Base-by-base conservation (phyloP, 2,797 vertebrate species). In the Rousettus madagascariensis region DNA sequence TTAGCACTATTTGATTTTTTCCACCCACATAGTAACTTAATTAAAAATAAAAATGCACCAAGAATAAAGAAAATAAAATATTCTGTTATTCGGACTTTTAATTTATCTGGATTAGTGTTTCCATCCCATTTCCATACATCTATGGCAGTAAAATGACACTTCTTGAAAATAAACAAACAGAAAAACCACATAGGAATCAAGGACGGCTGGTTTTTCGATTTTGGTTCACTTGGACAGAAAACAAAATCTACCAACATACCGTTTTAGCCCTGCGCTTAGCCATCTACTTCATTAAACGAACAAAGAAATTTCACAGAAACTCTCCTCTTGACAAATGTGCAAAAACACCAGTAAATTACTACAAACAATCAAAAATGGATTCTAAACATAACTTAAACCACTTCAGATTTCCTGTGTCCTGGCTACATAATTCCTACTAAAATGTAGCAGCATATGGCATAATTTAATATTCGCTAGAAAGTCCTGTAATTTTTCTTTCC, bases 191-290 rank as follows among this genome's bases (percentile, higher is more conserved):
- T 0, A 55, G n/a, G 8, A 94, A 77, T 83, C 24, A 57, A 93
- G 28, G 24, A 53, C 30, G 38, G 69, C 3, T 33, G 9, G 13
- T 33, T 77, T 79, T 82, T 20, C 17, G 17, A 79, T 46, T 77
- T 89, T 75, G 13, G 17, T 79, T 91, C 49, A 84, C 7, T 91
- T 90, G 87, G 87, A 80, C 24, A 87, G 36, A 84, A 90, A 55
- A 79, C 19, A 92, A 66, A 92, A 65, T 78, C 16, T 28, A 51
- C 6, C 46, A 90, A 65, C 36, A 59, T 89, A 77, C 71, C 41
- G 59, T 88, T 79, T 80, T 93, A 79, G 75, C 51, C 28, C 15
- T 84, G 84, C 84, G 77, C 15, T 80, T 86, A 6, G 77, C 19
- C 77, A 6, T 65, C 41, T 94, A 57, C 8, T 78, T 80, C n/a